phyloP scores from a whole-genome alignment of 2,888 invertebrate species.

The Limnephilus auricula region DNA sequence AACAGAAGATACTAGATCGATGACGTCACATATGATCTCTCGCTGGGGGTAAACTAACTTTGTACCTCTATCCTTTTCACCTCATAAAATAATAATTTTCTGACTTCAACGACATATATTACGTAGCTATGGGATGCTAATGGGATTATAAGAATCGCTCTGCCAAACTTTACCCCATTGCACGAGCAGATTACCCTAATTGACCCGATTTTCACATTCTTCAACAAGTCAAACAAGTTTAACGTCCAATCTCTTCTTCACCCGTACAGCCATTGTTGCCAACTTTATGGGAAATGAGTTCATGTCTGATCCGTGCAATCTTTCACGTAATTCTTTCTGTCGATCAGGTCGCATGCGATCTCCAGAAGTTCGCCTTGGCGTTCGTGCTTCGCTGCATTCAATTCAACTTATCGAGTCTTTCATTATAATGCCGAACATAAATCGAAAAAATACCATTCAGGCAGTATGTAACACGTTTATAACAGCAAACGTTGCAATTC shows the following conservation, averaged over 20 bases:
- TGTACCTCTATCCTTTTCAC: not conserved
- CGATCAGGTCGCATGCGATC: not conserved
- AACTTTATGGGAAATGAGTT: constrained; percentile 20
- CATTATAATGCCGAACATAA: not conserved
- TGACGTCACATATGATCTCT: too few species aligned
- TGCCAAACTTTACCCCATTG: not conserved
- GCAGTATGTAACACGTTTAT: not conserved
- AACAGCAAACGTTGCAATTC: not conserved
- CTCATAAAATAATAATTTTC: not conserved
- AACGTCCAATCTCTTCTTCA: not conserved
- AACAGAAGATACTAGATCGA: too few species aligned
- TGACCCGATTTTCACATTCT: not conserved
- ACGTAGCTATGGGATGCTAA: not conserved
- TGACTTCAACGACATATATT: not conserved
- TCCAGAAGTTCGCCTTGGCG: not conserved
- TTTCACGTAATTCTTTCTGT: not conserved
- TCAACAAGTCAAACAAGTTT: not conserved
- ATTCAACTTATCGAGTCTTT: not conserved
- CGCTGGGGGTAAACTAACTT: not conserved
- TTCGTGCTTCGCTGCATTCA: not conserved
- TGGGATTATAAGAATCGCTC: not conserved
- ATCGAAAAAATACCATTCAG: not conserved
- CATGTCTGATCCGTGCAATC: not conserved
- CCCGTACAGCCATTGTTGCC: not conserved
- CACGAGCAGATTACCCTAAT: not conserved